Conservation (phyloP, 1,140 invertebrate genomes). For the Lasioglossum albipes region DNA sequence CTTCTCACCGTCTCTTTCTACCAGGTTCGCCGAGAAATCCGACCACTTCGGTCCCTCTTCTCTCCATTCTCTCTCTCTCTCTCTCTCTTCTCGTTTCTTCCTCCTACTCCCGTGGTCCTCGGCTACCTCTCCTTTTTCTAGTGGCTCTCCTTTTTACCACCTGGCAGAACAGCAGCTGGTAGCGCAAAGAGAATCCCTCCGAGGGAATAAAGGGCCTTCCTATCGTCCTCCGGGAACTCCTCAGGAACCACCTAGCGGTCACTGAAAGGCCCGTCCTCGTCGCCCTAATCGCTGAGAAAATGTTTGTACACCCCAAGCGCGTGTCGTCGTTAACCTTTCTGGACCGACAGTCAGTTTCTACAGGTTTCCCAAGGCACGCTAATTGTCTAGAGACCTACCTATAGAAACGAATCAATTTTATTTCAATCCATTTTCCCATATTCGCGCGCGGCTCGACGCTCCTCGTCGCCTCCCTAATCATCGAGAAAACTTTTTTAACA, state of each 20-base stretch:
- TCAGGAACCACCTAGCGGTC: slow-evolving; percentile 15
- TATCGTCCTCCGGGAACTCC: slow-evolving; percentile 46
- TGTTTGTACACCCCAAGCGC: neutral
- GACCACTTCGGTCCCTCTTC: slow-evolving; percentile 7
- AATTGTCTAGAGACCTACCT: neutral
- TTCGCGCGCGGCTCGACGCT: no score
- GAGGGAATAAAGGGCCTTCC: slow-evolving; percentile 40
- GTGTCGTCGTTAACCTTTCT: neutral
- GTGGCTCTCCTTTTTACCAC: slow-evolving; percentile 59
- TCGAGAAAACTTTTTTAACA: no score
- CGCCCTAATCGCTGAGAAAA: slow-evolving; percentile 19
- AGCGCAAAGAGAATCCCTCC: slow-evolving; percentile 39
- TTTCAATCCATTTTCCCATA: no score
- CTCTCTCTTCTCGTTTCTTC: neutral
- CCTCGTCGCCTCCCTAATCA: no score
- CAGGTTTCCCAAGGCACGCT: neutral
- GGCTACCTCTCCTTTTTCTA: slow-evolving; percentile 23
- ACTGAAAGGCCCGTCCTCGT: neutral
- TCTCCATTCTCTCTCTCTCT: neutral
- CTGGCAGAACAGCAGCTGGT: slow-evolving; percentile 66
- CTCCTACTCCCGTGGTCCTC: neutral
- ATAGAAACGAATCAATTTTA: no score
- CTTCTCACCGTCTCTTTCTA: slow-evolving; percentile 24
- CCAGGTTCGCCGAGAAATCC: slow-evolving; percentile 15
- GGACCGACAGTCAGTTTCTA: neutral